phyloP scores from a whole-genome alignment of 2,888 invertebrate genomes.

The Spodoptera exigua region DNA sequence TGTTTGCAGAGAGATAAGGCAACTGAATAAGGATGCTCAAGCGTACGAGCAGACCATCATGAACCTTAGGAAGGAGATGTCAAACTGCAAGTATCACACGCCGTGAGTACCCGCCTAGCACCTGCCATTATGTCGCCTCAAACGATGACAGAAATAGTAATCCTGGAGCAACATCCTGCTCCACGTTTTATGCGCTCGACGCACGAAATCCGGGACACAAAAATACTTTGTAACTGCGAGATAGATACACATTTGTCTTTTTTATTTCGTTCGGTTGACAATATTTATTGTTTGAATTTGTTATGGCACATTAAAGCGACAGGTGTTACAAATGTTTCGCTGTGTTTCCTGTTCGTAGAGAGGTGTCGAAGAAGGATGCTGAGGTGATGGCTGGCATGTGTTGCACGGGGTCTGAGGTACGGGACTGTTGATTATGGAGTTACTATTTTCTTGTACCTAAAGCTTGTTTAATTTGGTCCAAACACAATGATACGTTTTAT shows the following conservation, averaged over 20 bases:
- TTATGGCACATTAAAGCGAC: conserved; percentile 2
- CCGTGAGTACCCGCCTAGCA: conserved; percentile 62
- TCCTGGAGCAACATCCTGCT: conserved; percentile 19
- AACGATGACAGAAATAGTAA: background rate
- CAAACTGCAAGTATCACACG: conserved; percentile 60
- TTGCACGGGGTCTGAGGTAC: conserved; percentile 73
- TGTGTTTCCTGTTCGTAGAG: conserved; percentile 63
- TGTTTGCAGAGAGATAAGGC: conserved; percentile 74
- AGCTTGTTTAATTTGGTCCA: conserved; percentile 69
- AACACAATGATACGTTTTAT: conserved; percentile 60
- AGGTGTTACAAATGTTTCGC: conserved; percentile 28
- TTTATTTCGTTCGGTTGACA: too few species aligned
- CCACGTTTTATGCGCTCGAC: conserved; percentile 26
- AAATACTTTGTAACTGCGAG: conserved; percentile 31
- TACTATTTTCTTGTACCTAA: conserved; percentile 2
- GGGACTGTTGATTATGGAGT: background rate
- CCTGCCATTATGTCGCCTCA: too few species aligned
- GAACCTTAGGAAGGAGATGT: conserved; percentile 70
- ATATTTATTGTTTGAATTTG: too few species aligned
- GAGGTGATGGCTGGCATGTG: conserved; percentile 77
- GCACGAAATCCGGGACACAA: conserved; percentile 31
- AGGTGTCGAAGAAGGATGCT: conserved; percentile 73
- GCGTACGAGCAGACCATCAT: conserved; percentile 74
- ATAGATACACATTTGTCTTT: too few species aligned
- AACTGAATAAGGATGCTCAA: conserved; percentile 74